phyloP scores from a whole-genome alignment of 2,888 invertebrate species.

The Malthinus flaveolus region DNA sequence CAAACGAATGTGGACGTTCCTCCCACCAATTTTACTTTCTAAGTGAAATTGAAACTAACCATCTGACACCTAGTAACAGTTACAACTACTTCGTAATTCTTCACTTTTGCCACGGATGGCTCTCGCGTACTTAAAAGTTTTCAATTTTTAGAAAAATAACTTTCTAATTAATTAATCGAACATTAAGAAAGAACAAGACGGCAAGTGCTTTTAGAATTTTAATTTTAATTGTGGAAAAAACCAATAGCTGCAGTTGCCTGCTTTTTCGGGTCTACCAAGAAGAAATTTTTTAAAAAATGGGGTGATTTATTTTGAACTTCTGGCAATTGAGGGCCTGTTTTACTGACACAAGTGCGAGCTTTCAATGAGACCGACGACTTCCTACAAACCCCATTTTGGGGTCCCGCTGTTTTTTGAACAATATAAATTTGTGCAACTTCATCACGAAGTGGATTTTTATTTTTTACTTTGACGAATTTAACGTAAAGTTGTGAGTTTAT shows the following conservation, averaged over 20 bases:
- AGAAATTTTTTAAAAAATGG: too few relatives aligned
- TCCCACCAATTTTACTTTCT: neutral
- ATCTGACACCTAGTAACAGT: slow-evolving; percentile 11
- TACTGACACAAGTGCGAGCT: too few relatives aligned
- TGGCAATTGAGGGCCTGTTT: too few relatives aligned
- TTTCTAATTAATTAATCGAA: slow-evolving; percentile 10
- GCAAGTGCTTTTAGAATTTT: too few relatives aligned
- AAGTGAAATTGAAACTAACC: neutral
- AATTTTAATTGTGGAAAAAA: too few relatives aligned
- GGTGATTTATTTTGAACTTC: too few relatives aligned
- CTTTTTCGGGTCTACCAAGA: too few relatives aligned
- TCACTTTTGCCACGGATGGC: slow-evolving; percentile 12
- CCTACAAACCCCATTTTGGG: neutral
- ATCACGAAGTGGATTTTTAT: neutral
- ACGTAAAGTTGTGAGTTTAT: too few relatives aligned
- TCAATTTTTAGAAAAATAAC: slow-evolving; percentile 11
- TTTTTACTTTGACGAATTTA: neutral
- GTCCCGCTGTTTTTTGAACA: neutral
- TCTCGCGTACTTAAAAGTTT: slow-evolving; percentile 3
- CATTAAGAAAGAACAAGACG: neutral
- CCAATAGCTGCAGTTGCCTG: too few relatives aligned
- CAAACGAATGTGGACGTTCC: too few relatives aligned
- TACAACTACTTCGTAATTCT: slow-evolving; percentile 8
- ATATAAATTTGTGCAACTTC: neutral
- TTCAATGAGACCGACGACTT: too few relatives aligned